Conservation (phyloP, 2,113 vertebrate species). For the Sphyrna mokarran region DNA sequence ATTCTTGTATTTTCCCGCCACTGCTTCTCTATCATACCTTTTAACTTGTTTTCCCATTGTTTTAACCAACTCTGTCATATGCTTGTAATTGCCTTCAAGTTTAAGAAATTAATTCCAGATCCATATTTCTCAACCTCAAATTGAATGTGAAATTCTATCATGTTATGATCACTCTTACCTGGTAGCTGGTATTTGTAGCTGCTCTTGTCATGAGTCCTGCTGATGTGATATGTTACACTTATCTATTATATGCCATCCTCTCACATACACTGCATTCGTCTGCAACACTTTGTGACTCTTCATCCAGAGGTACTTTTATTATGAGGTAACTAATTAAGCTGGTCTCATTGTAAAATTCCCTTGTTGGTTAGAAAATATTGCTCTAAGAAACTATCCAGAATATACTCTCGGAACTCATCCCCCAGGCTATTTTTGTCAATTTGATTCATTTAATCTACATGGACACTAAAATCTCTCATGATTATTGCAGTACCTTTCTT, state of each 20-base stretch:
- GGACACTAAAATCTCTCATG: not conserved
- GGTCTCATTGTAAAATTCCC: not conserved
- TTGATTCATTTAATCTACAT: not conserved
- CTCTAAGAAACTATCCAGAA: not conserved
- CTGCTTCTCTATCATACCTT: not conserved
- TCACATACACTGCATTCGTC: too few relatives aligned
- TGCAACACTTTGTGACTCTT: too few relatives aligned
- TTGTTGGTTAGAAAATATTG: not conserved
- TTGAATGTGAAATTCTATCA: not conserved
- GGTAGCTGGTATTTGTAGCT: too few relatives aligned
- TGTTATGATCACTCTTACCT: not conserved
- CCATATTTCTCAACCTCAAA: not conserved
- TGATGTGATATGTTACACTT: too few relatives aligned
- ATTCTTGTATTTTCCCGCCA: not conserved
- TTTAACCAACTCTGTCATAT: not conserved
- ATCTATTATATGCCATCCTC: too few relatives aligned
- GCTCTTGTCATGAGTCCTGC: too few relatives aligned
- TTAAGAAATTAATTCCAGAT: not conserved
- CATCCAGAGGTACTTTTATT: not conserved
- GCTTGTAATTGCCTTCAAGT: not conserved
- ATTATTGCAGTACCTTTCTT: not conserved
- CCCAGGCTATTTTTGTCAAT: not conserved
- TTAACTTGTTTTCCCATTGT: not conserved
- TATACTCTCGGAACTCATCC: not conserved
- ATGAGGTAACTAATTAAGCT: not conserved